Evolutionary conservation across 1,140 invertebrate species (phyloP), one percentile per base, ranked within the genome.

Genomic region (Glossosoma conforme): DNA sequence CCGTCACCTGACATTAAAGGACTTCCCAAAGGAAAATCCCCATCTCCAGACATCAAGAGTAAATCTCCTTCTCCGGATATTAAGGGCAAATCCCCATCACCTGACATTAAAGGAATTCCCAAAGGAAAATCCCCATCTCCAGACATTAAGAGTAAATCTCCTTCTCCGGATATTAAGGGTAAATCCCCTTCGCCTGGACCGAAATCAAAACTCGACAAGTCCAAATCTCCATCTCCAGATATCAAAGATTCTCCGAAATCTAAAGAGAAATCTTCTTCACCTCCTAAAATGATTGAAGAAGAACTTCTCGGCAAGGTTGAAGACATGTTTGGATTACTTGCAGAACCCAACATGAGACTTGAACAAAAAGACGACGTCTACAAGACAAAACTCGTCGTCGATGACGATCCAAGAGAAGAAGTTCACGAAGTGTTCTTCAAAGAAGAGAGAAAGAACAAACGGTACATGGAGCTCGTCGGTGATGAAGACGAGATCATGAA

Each of bases 301-400:
- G 70, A 70, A 28, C 52, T 75, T 17, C 60, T 73, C 4, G 67
- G 63, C 43, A 72, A 73, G 65, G 68, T 75, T 8, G 70, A 75
- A 18, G 70, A 75, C 59, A 72, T 75, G 67, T 75, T 75, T 54
- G 69, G 66, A 60, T 68, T 69, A 44, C 61, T 75, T 6, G 61
- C 55, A 11, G 32, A 66, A 33, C 51, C 62, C 13, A 71, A 72
- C 58, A 67, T 61, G 62, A n/a, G 36, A 60, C 0, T 67, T 62
- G 48, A 65, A 66, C 6, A 43, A 42, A 33, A 65, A 6, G 69
- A 74, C n/a, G 65, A 70, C 46, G 56, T 74, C 1, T 72, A 72
- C 49, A 53, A 62, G 1, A 72, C 71, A 4, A 70, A 68, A 54
- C 40, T 72, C 32, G 65, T 73, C 10, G 65, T 72, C 0, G 67